phyloP scores from a whole-genome alignment of 2,113 vertebrate species.

The Gasterosteus nipponicus region DNA sequence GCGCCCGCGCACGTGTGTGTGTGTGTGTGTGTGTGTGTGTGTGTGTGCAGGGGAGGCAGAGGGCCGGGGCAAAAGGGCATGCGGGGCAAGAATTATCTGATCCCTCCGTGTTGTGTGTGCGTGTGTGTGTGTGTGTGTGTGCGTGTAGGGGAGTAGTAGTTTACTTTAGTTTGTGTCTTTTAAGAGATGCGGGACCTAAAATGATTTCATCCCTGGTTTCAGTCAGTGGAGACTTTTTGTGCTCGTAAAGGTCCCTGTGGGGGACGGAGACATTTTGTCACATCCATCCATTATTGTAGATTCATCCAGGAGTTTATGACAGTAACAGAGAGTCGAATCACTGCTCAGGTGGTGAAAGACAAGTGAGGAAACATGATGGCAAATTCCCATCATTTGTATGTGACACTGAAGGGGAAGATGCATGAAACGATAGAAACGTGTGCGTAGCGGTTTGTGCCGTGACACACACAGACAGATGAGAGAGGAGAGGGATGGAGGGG shows the following conservation, averaged over 20 bases:
- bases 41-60: conserved; percentile 23
- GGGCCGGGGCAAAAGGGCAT: conserved; percentile 44
- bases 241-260: background rate
- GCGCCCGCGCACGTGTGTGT: conserved; percentile 30
- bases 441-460: background rate
- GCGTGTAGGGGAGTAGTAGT: background rate
- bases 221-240: background rate
- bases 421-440: background rate
- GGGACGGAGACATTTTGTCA: too few species aligned
- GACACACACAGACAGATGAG: conserved; percentile 36
- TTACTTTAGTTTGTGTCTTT: background rate
- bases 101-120: conserved; percentile 19
- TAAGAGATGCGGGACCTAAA: background rate
- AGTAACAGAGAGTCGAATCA: background rate
- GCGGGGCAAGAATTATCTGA: conserved; percentile 51
- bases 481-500: conserved; percentile 23
- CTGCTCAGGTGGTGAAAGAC: background rate
- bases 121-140: background rate
- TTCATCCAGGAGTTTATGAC: too few species aligned
- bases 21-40: conserved; percentile 14
- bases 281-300: too few species aligned
- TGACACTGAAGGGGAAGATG: background rate
- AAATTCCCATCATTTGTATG: too few species aligned
- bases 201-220: background rate
- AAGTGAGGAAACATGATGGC: background rate